phyloP scores from a whole-genome alignment of 2,797 vertebrate species.

The Macropus fuliginosus region DNA sequence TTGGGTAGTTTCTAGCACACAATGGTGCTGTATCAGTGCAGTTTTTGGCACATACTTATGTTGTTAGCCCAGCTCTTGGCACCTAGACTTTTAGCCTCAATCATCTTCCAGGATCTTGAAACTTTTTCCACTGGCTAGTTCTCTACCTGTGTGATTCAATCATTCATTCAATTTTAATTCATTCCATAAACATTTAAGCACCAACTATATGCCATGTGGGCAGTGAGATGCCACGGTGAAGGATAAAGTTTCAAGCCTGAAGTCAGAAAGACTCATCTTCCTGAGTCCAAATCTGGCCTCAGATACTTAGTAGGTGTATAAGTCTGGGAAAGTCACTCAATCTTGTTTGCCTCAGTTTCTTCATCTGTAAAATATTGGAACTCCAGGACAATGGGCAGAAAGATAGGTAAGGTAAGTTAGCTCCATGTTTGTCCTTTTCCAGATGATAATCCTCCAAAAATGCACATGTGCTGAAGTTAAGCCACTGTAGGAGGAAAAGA shows the following conservation, averaged over 20 bases:
- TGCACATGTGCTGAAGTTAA: background rate
- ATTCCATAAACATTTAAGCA: background rate
- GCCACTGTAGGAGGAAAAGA: background rate
- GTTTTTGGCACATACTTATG: background rate
- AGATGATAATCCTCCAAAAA: background rate
- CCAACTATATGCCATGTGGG: background rate
- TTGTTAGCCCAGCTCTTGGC: background rate
- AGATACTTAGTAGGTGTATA: background rate
- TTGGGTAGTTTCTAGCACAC: background rate
- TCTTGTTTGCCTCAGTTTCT: background rate
- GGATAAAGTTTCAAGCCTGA: background rate
- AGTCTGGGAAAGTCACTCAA: background rate
- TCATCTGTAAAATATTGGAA: background rate
- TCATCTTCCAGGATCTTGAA: background rate
- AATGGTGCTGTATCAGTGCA: background rate
- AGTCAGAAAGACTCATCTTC: background rate
- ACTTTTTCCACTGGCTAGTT: background rate
- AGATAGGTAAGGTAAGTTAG: background rate
- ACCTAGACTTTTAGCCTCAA: background rate
- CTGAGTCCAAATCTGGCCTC: background rate
- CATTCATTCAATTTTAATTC: background rate
- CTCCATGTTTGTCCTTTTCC: background rate
- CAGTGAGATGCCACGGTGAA: background rate
- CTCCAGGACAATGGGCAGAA: background rate
- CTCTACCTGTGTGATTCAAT: background rate